phyloP scores from a whole-genome alignment of 2,888 invertebrate genomes.

The Tineola bisselliella region DNA sequence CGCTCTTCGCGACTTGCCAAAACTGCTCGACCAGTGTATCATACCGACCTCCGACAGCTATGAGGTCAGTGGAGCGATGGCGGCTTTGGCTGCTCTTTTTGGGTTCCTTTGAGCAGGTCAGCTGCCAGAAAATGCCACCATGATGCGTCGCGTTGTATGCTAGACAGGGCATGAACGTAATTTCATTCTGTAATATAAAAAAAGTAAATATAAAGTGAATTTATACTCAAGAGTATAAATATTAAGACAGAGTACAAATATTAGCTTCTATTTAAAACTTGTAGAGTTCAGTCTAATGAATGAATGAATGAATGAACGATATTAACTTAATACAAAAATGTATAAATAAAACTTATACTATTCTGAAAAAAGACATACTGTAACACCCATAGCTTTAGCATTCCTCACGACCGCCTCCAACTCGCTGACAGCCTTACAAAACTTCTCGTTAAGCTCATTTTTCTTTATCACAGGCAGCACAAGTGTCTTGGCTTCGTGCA shows the following conservation, averaged over 20 bases:
- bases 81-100: constrained; percentile 23
- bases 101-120: constrained; percentile 35
- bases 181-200: constrained; percentile 68
- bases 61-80: constrained; percentile 69
- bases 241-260: too few relatives aligned
- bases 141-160: constrained; percentile 63
- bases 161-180: constrained; percentile 59
- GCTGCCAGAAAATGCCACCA: constrained; percentile 71
- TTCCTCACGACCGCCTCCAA: constrained; percentile 77
- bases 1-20: constrained; percentile 58
- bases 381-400: constrained; percentile 78
- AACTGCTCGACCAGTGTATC: constrained; percentile 81
- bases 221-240: too few relatives aligned
- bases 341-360: too few relatives aligned
- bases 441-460: constrained; percentile 72
- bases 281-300: too few relatives aligned
- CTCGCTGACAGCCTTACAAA: constrained; percentile 77
- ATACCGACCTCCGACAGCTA: constrained; percentile 92
- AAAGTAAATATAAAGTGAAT: too few relatives aligned
- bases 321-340: too few relatives aligned
- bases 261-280: too few relatives aligned
- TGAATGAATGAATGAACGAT: too few relatives aligned
- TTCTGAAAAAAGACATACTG: constrained; percentile 62
- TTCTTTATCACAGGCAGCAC: constrained; percentile 74
- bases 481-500: constrained; percentile 68